Evolutionary conservation across 1,140 invertebrate species (phyloP).

Genomic region (Notospermus geniculatus): DNA sequence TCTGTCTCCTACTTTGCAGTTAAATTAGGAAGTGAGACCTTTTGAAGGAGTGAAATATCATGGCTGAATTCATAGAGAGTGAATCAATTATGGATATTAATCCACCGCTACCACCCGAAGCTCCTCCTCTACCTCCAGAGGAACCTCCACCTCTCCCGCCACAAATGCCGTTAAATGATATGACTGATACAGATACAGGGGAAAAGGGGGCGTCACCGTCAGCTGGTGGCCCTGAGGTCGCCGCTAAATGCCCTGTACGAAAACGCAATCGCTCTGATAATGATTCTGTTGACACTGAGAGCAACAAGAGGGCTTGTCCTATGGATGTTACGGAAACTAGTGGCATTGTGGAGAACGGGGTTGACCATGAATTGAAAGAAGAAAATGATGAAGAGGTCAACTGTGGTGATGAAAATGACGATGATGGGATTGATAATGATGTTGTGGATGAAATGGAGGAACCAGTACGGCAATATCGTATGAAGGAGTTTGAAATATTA

Average conservation of each 20-base stretch:
- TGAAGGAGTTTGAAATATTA: constrained; percentile 35
- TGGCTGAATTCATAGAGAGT: too few relatives aligned
- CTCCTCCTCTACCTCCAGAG: too few relatives aligned
- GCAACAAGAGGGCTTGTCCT: background rate
- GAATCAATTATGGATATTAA: too few relatives aligned
- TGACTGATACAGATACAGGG: too few relatives aligned
- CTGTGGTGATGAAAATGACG: constrained; percentile 21
- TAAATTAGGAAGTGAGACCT: too few relatives aligned
- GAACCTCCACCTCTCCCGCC: too few relatives aligned
- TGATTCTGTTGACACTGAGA: background rate
- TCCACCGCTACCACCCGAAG: too few relatives aligned
- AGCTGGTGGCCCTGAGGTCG: constrained; percentile 11
- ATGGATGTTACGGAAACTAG: constrained; percentile 17
- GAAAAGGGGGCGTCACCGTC: constrained; percentile 17
- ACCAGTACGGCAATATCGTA: background rate
- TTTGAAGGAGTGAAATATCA: too few relatives aligned
- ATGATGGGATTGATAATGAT: constrained; percentile 23
- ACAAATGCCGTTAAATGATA: too few relatives aligned
- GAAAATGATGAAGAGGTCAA: constrained; percentile 18
- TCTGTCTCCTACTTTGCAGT: too few relatives aligned
- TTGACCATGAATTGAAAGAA: constrained; percentile 18
- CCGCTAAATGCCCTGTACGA: background rate
- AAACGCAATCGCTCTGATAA: background rate
- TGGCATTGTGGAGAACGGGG: constrained; percentile 21
- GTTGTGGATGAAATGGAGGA: constrained; percentile 16